Evolutionary conservation across 2,888 invertebrate species (phyloP).

Genomic region (Bellardia pandia): DNA sequence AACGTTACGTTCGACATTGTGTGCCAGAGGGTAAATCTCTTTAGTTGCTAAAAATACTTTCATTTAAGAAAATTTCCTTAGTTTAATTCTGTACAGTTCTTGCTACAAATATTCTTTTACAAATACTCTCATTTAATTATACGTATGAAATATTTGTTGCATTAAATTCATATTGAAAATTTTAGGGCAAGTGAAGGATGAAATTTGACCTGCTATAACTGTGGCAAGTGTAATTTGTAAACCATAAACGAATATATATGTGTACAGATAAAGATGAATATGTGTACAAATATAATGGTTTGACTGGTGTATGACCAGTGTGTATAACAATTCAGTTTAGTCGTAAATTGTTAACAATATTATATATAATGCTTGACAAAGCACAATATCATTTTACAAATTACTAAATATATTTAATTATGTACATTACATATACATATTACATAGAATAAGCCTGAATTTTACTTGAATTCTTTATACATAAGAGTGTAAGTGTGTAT

Average conservation of each 20-base stretch:
- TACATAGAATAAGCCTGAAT: no score
- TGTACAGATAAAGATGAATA: neutral
- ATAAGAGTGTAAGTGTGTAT: no score
- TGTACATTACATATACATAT: no score
- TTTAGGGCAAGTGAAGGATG: neutral
- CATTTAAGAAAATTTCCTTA: no score
- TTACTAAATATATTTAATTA: neutral
- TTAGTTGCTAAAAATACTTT: no score
- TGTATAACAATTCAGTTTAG: constrained; percentile 1
- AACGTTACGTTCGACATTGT: no score
- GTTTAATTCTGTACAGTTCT: neutral
- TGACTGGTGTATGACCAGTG: neutral
- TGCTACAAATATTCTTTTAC: neutral
- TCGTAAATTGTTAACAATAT: constrained; percentile 7
- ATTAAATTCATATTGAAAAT: neutral
- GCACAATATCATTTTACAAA: constrained; percentile 4
- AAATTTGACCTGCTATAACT: neutral
- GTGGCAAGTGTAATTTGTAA: neutral
- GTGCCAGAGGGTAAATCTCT: no score
- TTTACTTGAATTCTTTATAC: no score
- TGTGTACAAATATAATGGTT: neutral
- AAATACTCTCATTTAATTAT: neutral
- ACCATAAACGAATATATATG: neutral
- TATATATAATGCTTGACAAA: constrained; percentile 5
- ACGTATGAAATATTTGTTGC: neutral